A percentile compares a stretch with the other conserved stretches of the same genome.
Evolutionary conservation across 1,140 invertebrate genomes (phyloP).

Genomic region (Bombus sibiricus): DNA sequence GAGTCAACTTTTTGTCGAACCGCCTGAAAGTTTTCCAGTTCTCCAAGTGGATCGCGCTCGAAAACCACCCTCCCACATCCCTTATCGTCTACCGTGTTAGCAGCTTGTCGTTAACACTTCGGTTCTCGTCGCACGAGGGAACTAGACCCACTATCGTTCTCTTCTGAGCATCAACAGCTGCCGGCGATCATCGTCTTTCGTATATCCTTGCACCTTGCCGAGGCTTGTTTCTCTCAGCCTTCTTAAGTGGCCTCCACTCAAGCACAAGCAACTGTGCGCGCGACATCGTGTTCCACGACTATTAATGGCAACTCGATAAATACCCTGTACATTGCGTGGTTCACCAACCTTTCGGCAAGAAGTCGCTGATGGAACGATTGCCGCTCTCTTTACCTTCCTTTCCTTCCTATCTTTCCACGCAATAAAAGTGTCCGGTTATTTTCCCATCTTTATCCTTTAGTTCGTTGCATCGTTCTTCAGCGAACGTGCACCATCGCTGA

Average conservation of each 20-base stretch:
- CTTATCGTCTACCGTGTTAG: conserved; percentile 39
- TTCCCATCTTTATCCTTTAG: too few relatives aligned
- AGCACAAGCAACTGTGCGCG: not conserved
- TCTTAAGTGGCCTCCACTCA: conserved; percentile 49
- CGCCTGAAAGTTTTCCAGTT: conserved; percentile 55
- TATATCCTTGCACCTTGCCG: conserved; percentile 56
- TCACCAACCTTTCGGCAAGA: conserved; percentile 12
- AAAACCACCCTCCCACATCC: not conserved
- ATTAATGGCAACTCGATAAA: conserved; percentile 37
- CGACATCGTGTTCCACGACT: not conserved
- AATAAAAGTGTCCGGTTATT: too few relatives aligned
- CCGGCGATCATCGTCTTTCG: conserved; percentile 57
- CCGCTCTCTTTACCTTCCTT: too few relatives aligned
- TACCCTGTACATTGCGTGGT: conserved; percentile 5
- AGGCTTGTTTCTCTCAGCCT: not conserved
- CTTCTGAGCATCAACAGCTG: conserved; percentile 57
- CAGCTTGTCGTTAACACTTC: conserved; percentile 41
- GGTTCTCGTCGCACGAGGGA: conserved; percentile 10
- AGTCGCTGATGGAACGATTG: not conserved
- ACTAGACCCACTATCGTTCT: not conserved
- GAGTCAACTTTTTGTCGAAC: conserved; percentile 56
- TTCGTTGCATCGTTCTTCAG: too few relatives aligned
- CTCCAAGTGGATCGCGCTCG: not conserved
- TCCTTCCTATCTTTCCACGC: not conserved
- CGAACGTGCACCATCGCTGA: too few relatives aligned